These are phyloP conservation scores for Sclerurus mexicanus DNA, from an alignment of 2,113 vertebrate species.

Conservation along the genomic window DNA sequence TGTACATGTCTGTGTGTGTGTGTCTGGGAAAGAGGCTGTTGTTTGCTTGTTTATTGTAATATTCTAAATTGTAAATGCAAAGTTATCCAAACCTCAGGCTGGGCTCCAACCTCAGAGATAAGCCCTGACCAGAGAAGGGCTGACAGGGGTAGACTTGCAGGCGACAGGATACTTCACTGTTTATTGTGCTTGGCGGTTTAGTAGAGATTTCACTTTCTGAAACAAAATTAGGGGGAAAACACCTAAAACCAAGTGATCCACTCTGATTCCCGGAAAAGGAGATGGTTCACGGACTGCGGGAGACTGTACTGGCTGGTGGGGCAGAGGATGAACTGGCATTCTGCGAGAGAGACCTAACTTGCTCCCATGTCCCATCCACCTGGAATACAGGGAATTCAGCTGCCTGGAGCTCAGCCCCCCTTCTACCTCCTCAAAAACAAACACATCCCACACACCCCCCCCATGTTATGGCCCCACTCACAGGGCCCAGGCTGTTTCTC, in stretches of 20 bases:
- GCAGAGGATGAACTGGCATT: background rate
- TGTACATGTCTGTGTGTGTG: background rate
- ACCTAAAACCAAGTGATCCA: background rate
- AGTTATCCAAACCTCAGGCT: background rate
- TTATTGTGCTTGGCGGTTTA: background rate
- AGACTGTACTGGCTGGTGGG: fast-evolving
- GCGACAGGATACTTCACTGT: background rate
- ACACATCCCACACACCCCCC: fast-evolving
- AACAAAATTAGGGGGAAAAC: background rate
- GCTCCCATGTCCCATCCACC: background rate
- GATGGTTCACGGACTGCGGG: too few species aligned
- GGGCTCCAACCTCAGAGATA: background rate
- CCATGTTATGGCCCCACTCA: fast-evolving
- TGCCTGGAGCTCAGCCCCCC: background rate
- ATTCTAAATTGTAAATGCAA: background rate
- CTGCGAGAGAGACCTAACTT: background rate
- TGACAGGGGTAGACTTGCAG: background rate
- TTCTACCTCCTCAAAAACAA: background rate
- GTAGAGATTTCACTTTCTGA: background rate
- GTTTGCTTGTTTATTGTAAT: background rate
- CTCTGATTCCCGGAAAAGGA: background rate
- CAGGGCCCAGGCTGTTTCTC: background rate
- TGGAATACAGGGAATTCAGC: background rate
- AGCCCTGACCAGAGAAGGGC: background rate
- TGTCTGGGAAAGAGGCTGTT: background rate